A percentile compares a stretch with the other conserved stretches of the same genome.
phyloP scores from a whole-genome alignment of 2,797 vertebrate genomes.

The Tapera naevia region DNA sequence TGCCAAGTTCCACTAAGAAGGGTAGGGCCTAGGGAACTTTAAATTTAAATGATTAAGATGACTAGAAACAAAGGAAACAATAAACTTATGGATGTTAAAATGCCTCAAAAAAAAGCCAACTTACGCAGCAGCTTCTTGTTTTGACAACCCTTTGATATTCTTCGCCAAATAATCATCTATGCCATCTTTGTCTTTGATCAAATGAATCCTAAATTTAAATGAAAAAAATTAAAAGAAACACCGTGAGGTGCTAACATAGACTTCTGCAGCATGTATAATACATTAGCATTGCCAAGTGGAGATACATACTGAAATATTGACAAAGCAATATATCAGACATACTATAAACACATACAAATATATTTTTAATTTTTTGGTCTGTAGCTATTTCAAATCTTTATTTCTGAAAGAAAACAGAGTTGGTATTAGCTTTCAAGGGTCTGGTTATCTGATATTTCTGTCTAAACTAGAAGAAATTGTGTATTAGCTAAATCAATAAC shows the following conservation, averaged over 20 bases:
- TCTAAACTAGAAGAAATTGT: not conserved
- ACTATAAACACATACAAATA: conserved; percentile 49
- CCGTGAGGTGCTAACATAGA: conserved; percentile 53
- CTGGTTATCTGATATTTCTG: not conserved
- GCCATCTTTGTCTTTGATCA: conserved; percentile 81
- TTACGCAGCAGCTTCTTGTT: conserved; percentile 81
- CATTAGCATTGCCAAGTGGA: conserved; percentile 34
- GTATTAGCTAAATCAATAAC: not conserved
- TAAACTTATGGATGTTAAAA: conserved; percentile 72
- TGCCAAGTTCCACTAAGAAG: conserved; percentile 68
- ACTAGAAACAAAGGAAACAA: conserved; percentile 79
- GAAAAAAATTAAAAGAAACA: conserved; percentile 72
- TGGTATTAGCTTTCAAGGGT: not conserved
- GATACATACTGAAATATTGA: conserved; percentile 66
- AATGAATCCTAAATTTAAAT: conserved; percentile 78
- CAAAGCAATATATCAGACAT: conserved; percentile 40
- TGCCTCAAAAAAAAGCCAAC: conserved; percentile 72
- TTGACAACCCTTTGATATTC: conserved; percentile 83
- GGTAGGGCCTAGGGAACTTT: conserved; percentile 66
- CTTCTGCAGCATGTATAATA: conserved; percentile 64
- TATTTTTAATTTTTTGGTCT: conserved; percentile 35
- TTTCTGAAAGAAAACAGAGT: conserved; percentile 18
- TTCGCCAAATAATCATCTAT: conserved; percentile 77
- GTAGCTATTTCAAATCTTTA: conserved; percentile 24
- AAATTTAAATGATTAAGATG: conserved; percentile 70